Conservation (phyloP, 2,888 invertebrate genomes). For the Apodemia hepburni region DNA sequence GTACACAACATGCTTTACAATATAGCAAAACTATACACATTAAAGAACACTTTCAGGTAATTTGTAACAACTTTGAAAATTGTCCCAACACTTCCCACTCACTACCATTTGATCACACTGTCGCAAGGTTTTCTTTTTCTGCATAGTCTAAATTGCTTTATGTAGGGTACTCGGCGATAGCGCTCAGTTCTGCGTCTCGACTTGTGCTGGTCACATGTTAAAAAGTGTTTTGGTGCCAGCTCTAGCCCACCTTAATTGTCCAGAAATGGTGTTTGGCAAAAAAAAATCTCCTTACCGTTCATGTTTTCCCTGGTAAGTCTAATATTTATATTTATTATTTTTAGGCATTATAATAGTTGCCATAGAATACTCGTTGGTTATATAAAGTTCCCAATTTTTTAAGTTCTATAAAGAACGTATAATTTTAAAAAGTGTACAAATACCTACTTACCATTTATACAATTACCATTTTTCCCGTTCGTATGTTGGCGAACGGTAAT, state of each 20-base stretch:
- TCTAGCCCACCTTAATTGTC: not conserved
- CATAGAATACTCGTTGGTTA: not conserved
- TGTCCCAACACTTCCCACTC: not conserved
- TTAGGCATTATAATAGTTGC: not conserved
- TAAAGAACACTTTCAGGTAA: not conserved
- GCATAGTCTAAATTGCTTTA: not conserved
- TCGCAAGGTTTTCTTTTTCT: not conserved
- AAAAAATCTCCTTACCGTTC: constrained; percentile 7
- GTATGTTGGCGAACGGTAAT: too few relatives aligned
- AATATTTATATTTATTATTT: not conserved
- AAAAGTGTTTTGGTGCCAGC: constrained; percentile 3
- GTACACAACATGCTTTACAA: too few relatives aligned
- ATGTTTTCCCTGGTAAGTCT: not conserved
- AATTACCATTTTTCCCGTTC: not conserved
- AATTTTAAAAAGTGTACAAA: not conserved
- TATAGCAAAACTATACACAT: too few relatives aligned
- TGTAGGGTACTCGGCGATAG: not conserved
- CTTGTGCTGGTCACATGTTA: not conserved
- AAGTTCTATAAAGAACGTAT: not conserved
- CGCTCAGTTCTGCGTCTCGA: not conserved
- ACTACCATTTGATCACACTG: not conserved
- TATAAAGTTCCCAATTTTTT: not conserved
- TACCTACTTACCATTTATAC: not conserved
- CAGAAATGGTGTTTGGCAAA: constrained; percentile 1
- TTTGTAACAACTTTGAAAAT: not conserved